Evolutionary conservation across 2,113 vertebrate species (phyloP).

Genomic region (Loxodonta africana): DNA sequence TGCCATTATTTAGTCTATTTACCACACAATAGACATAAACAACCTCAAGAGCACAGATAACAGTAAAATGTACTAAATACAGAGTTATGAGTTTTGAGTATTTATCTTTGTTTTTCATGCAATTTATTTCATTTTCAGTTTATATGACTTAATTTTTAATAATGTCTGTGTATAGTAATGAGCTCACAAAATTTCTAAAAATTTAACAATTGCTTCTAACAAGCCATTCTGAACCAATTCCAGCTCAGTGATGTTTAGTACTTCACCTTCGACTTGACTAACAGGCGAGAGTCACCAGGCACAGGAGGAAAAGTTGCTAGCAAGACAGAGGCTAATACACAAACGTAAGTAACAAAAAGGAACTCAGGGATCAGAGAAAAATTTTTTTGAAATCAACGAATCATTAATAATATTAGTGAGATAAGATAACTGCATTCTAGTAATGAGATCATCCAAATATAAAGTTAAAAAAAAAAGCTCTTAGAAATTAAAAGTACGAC

Average conservation of each 20-base stretch:
- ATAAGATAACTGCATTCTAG: accelerated
- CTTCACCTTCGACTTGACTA: accelerated
- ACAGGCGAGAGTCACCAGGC: no score
- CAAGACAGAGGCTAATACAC: not conserved
- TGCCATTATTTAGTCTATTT: accelerated
- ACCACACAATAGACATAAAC: accelerated
- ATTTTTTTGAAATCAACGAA: accelerated
- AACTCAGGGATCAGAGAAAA: not conserved
- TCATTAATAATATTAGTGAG: not conserved
- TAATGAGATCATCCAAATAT: no score
- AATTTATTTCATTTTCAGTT: not conserved
- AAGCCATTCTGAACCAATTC: no score
- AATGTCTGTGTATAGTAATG: not conserved
- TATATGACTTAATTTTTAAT: not conserved
- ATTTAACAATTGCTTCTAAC: accelerated
- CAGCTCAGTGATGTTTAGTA: accelerated
- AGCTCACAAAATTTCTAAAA: not conserved
- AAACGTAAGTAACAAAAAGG: not conserved
- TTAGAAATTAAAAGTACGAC: not conserved
- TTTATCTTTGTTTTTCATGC: not conserved
- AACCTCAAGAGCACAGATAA: accelerated
- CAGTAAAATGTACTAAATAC: accelerated
- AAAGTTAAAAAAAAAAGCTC: not conserved
- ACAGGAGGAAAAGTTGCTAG: not conserved
- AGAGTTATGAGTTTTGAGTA: not conserved